These are phyloP conservation scores for Lycocerus yunnanus DNA, from an alignment of 2,888 invertebrate genomes.

Conservation along the genomic window DNA sequence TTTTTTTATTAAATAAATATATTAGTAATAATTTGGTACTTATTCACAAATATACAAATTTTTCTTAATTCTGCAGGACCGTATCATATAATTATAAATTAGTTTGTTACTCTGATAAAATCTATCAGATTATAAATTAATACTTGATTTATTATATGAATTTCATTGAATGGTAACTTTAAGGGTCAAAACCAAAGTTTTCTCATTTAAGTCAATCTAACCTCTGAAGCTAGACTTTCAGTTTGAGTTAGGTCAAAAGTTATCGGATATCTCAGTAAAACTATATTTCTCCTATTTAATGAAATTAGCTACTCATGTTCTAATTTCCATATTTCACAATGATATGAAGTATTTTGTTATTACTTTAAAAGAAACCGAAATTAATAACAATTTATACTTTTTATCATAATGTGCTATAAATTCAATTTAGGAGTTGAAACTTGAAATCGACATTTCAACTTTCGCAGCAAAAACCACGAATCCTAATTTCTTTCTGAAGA, in stretches of 20 bases:
- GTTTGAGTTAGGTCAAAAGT: slow-evolving; percentile 18
- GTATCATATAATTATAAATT: neutral
- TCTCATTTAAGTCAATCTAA: slow-evolving; percentile 10
- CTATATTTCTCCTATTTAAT: neutral
- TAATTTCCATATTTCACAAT: neutral
- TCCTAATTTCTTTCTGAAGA: neutral
- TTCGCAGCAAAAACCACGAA: neutral
- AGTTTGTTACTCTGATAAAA: neutral
- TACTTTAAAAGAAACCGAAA: neutral
- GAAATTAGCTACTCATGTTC: neutral
- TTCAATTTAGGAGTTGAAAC: neutral
- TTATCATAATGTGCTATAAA: neutral
- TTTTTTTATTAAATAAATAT: no score
- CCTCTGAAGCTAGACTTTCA: slow-evolving; percentile 11
- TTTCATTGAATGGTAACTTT: neutral
- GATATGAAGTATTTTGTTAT: neutral
- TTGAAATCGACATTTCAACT: neutral
- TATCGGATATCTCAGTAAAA: neutral
- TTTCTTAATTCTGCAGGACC: neutral
- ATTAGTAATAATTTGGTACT: neutral
- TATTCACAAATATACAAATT: neutral
- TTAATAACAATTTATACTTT: neutral
- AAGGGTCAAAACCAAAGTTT: slow-evolving; percentile 6
- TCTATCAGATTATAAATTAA: neutral
- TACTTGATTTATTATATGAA: neutral